Evolutionary conservation across 2,797 vertebrate species (phyloP).

Genomic region (Etheostoma nigrum): DNA sequence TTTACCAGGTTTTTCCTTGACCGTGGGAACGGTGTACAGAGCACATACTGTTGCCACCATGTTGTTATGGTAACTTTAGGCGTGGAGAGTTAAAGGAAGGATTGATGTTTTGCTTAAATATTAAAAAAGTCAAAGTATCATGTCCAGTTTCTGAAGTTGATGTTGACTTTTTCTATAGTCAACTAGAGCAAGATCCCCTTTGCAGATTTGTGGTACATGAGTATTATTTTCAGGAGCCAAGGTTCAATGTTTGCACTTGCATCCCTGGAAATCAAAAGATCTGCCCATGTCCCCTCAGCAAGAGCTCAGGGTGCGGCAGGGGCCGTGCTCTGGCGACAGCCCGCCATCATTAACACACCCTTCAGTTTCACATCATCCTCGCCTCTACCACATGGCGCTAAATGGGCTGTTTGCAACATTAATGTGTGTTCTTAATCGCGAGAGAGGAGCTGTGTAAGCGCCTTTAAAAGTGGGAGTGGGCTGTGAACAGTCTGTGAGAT

Average conservation of each 20-base stretch:
- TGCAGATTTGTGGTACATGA: conserved; percentile 8
- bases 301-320: conserved; percentile 25
- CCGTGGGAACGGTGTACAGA: background rate
- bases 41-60: background rate
- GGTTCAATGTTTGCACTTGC: conserved; percentile 3
- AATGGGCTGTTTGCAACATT: conserved; percentile 83
- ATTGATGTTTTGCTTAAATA: conserved; percentile 11
- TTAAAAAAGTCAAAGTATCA: conserved; percentile 7
- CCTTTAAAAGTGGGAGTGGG: conserved; percentile 78
- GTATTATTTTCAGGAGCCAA: conserved; percentile 16
- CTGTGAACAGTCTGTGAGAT: conserved; percentile 77
- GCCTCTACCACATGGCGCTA: conserved; percentile 70
- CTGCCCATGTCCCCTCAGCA: conserved; percentile 30
- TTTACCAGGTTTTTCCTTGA: too few relatives aligned
- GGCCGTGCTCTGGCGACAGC: conserved; percentile 56
- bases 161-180: conserved; percentile 13
- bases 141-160: background rate
- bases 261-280: conserved; percentile 31
- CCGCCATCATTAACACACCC: conserved; percentile 75
- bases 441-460: conserved; percentile 65
- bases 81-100: conserved; percentile 2
- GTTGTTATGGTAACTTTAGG: conserved; percentile 14
- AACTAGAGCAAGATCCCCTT: background rate
- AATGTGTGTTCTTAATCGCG: conserved; percentile 82
- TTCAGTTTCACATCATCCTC: conserved; percentile 68